Evolutionary conservation across 2,888 invertebrate genomes (phyloP).

Genomic region (Stramonita haemastoma): DNA sequence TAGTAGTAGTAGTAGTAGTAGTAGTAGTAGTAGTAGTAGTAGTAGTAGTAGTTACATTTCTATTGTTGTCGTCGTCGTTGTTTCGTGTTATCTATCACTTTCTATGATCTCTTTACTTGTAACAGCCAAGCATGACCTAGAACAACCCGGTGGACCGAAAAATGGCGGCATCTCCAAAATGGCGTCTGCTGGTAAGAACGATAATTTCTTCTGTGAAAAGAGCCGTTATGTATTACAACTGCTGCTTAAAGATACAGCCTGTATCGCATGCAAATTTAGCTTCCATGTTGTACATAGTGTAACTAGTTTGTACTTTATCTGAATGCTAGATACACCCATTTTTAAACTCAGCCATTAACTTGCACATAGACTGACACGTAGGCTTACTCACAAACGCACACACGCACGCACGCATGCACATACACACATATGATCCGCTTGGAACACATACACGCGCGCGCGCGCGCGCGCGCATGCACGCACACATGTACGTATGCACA

Average conservation of each 20-base stretch:
- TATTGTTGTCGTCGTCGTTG: no score
- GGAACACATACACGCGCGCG: not conserved
- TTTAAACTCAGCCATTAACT: not conserved
- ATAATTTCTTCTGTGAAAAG: not conserved
- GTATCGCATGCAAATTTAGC: no score
- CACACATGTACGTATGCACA: not conserved
- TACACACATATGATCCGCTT: no score
- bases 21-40: no score
- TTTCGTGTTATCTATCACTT: not conserved
- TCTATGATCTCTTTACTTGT: not conserved
- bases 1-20: no score
- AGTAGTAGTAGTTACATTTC: no score
- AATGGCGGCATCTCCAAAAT: not conserved
- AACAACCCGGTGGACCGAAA: not conserved
- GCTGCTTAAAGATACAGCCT: no score
- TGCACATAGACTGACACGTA: not conserved
- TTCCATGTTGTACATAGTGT: no score
- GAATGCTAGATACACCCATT: no score
- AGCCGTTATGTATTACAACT: no score
- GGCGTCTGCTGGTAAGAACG: not conserved
- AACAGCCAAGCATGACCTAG: conserved; percentile 5
- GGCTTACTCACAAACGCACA: not conserved
- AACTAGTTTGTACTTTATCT: no score
- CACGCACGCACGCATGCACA: not conserved
- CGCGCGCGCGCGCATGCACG: not conserved